These are phyloP conservation scores for Palythoa grandiflora DNA, from an alignment of 92 coral and sea anemone species.

Conservation along the genomic window DNA sequence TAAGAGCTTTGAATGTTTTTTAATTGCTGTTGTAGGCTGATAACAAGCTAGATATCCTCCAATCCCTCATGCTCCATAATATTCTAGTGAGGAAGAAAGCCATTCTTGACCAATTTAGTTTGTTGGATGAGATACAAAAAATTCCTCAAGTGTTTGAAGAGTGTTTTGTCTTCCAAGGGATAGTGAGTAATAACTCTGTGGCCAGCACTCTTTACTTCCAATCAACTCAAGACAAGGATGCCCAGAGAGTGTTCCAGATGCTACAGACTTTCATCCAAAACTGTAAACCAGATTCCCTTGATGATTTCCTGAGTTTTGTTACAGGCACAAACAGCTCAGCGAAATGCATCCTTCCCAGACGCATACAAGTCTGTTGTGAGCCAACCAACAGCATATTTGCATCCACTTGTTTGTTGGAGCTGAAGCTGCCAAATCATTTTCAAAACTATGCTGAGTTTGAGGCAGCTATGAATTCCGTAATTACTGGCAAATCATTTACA, in stretches of 20 bases:
- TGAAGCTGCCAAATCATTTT: conserved; percentile 60
- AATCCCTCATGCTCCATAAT: conserved; percentile 54
- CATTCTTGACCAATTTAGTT: conserved; percentile 60
- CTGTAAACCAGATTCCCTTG: conserved; percentile 28
- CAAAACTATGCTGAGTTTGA: conserved; percentile 52
- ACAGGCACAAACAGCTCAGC: conserved; percentile 49
- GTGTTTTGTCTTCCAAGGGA: conserved; percentile 41
- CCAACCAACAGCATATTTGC: conserved; percentile 37
- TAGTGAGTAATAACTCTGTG: conserved; percentile 44
- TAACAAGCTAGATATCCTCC: conserved; percentile 50
- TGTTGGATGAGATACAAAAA: conserved; percentile 59
- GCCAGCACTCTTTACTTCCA: conserved; percentile 40
- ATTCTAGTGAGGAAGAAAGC: conserved; percentile 52
- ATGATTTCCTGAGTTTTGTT: conserved; percentile 55
- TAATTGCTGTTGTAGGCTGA: conserved; percentile 26
- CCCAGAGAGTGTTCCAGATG: conserved; percentile 47
- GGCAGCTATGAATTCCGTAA: conserved; percentile 56
- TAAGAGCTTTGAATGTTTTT: conserved; percentile 4
- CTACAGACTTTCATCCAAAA: conserved; percentile 46
- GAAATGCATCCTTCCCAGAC: conserved; percentile 43
- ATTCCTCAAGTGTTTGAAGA: conserved; percentile 63
- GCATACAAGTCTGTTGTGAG: conserved; percentile 36
- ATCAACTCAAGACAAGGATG: conserved; percentile 35
- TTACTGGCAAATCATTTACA: conserved; percentile 60
- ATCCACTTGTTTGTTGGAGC: conserved; percentile 57